Conservation (phyloP, 2,113 vertebrate species). For the Chaetops frenatus region DNA sequence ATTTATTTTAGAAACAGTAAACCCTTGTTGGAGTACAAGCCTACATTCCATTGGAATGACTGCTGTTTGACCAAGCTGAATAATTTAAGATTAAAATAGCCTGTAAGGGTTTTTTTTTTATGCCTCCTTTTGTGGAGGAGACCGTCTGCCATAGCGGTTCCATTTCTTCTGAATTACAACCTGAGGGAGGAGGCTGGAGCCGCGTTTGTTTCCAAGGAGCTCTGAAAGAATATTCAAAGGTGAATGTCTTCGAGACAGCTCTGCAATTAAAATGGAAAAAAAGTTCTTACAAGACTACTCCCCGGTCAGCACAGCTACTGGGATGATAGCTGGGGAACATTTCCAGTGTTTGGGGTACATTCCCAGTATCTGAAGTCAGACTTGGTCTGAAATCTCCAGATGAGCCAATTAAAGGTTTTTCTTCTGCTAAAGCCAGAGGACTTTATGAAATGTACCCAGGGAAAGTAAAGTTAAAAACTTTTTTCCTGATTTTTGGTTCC, state of each 20-base stretch:
- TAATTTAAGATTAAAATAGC: slow-evolving; percentile 28
- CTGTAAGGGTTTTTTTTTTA: not conserved
- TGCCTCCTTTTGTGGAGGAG: not conserved
- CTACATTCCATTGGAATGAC: slow-evolving; percentile 31
- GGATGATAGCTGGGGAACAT: not conserved
- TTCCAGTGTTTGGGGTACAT: not conserved
- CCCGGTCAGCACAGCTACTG: not conserved
- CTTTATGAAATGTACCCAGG: not conserved
- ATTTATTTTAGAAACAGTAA: slow-evolving; percentile 40
- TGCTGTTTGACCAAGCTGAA: not conserved
- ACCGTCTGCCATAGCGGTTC: not conserved
- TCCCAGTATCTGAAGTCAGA: not conserved
- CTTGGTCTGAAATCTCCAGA: not conserved
- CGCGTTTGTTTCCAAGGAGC: not conserved
- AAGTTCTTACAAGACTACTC: not conserved
- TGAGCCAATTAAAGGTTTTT: not conserved
- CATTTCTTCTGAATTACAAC: not conserved
- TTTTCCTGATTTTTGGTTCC: not conserved
- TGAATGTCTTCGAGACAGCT: not conserved
- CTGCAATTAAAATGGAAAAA: not conserved
- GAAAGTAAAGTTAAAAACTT: not conserved
- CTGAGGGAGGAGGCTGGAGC: not conserved
- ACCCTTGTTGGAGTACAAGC: not conserved
- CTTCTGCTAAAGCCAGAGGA: not conserved
- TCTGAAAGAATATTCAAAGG: not conserved